Evolutionary conservation across 2,113 vertebrate genomes (phyloP), one percentile per base, ranked within the genome.

Genomic region (Hemibagrus wyckioides): DNA sequence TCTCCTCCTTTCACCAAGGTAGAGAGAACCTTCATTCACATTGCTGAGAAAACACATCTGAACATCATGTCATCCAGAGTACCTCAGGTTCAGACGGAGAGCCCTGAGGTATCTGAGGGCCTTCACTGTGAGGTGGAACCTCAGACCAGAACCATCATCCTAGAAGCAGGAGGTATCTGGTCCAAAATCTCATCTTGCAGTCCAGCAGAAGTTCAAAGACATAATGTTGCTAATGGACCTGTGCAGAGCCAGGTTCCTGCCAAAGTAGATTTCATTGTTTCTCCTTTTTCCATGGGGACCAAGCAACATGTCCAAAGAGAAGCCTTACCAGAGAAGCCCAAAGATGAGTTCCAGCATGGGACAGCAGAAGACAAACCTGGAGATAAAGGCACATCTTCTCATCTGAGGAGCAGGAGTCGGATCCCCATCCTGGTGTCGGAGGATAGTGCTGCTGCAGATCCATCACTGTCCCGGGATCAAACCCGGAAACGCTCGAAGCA

Each of bases 1-100:
- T 98, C 98, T 82, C 97, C 97, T 13, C 97, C 97, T 23, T 98
- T 99, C 91, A 98, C 97, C 94, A 99, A 98, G 96, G 97, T 99
- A 0, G 98, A 99, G 92, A 97, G 96, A 91, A 99, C 98, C 1
- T 99, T 99, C 89, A 93, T 98, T 87, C 98, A 99, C 84, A 98
- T 99, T 21, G 97, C 97, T 0, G 98, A 99, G 94, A 99, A 97
- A 82, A 96, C 97, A 9, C 98, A 99, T 92, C 93, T 97, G 21
- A 99, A 99, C 0, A 93, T 99, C 86, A 99, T 99, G 98, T 98
- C 97, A 91, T 99, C 98, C 76, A 91, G 94, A 0, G 94, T 95
- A 59, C 96, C 96, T 91, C 90, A 94, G 85, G 85, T 92, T 19
- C 95, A 92, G 67, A 94, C 95, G 0, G 95, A 95, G 82, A 96